Conservation (phyloP, 2,888 invertebrate genomes). For the Conistra vaccinii region DNA sequence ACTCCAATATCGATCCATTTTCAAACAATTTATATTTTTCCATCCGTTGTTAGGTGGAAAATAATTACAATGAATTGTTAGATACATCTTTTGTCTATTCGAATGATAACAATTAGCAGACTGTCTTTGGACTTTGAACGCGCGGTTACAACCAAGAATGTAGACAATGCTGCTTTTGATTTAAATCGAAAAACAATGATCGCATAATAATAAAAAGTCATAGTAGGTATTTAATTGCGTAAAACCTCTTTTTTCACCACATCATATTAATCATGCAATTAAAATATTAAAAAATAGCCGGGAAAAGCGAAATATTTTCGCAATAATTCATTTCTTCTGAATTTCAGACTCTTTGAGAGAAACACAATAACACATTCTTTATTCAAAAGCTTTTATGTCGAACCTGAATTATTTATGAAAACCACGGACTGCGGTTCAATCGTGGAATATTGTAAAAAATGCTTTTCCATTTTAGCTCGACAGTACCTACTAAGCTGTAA, state of each 20-base stretch:
- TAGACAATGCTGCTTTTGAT: neutral
- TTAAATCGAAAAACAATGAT: slow-evolving; percentile 1
- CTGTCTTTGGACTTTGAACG: neutral
- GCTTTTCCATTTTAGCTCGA: neutral
- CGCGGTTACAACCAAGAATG: neutral
- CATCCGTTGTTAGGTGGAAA: slow-evolving; percentile 3
- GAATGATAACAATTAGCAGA: neutral
- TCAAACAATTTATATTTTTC: slow-evolving; percentile 12
- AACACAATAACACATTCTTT: slow-evolving; percentile 1
- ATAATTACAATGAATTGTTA: slow-evolving; percentile 13
- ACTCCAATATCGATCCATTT: slow-evolving; percentile 25
- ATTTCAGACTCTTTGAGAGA: neutral
- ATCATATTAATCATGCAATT: neutral
- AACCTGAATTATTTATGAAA: slow-evolving; percentile 26
- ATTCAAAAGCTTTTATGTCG: slow-evolving; percentile 30
- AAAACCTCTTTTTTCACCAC: neutral
- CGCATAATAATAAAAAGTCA: neutral
- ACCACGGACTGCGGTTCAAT: slow-evolving; percentile 8
- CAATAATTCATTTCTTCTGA: neutral
- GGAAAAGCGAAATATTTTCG: neutral
- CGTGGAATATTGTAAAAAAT: slow-evolving; percentile 12
- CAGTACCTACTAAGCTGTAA: neutral
- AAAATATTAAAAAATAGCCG: neutral
- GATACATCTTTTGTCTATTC: slow-evolving; percentile 1
- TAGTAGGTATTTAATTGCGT: neutral